Percentiles rank a stretch among this genome's conserved stretches.
phyloP scores from a whole-genome alignment of 2,113 vertebrate species.

The Oxygymnocypris stewartii region DNA sequence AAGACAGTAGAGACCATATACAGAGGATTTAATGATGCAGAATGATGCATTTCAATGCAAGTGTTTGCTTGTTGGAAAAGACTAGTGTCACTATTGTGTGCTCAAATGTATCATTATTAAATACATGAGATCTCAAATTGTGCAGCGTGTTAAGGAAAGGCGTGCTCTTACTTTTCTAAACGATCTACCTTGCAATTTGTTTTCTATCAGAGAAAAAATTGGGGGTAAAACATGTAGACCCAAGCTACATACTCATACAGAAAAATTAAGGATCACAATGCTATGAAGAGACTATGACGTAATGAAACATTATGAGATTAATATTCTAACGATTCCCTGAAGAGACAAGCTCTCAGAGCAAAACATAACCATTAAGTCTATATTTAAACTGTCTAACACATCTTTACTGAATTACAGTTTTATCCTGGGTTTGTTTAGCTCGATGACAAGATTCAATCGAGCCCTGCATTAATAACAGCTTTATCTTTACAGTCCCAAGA shows the following conservation, averaged over 20 bases:
- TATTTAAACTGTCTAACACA: slow-evolving; percentile 21
- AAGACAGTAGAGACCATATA: background rate
- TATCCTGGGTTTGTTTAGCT: background rate
- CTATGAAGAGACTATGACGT: too few species aligned
- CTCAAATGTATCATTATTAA: background rate
- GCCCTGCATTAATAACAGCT: background rate
- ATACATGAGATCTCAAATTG: background rate
- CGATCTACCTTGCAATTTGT: too few species aligned
- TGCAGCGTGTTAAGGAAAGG: background rate
- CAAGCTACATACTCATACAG: background rate
- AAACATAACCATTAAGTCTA: slow-evolving; percentile 2
- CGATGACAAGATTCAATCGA: slow-evolving; percentile 3
- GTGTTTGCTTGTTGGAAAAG: background rate
- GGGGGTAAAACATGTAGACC: background rate
- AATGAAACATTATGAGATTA: slow-evolving; percentile 6
- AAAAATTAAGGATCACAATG: background rate
- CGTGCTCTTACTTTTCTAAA: too few species aligned
- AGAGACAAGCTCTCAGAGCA: slow-evolving; percentile 6
- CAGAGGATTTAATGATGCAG: background rate
- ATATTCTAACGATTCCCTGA: slow-evolving; percentile 1
- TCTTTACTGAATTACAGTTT: slow-evolving; percentile 9
- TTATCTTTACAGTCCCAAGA: background rate
- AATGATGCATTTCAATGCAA: background rate
- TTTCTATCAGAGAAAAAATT: background rate
- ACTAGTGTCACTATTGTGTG: background rate